Conservation (phyloP, 2,888 invertebrate species). For the Cordilura impudica region DNA sequence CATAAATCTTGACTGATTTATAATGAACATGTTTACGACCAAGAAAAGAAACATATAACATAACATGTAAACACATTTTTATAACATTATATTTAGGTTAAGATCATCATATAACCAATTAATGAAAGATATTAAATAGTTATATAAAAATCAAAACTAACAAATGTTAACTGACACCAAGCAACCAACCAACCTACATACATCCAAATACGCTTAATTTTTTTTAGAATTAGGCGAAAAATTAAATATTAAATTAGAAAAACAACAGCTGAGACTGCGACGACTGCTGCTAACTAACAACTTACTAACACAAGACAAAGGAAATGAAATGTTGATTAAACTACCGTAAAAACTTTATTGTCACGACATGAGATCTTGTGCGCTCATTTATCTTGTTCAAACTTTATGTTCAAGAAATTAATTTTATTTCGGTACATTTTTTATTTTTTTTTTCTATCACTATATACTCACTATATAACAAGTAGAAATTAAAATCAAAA, state of each 20-base stretch:
- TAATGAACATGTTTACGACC: background rate
- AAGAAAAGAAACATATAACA: too few species aligned
- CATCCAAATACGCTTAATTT: background rate
- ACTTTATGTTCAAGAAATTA: constrained; percentile 48
- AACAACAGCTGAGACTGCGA: background rate
- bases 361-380: constrained; percentile 65
- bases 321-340: constrained; percentile 64
- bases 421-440: constrained; percentile 57
- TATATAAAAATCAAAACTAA: background rate
- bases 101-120: constrained; percentile 49
- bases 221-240: constrained; percentile 1
- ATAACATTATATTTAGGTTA: background rate
- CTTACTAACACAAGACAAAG: constrained; percentile 1
- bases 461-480: background rate
- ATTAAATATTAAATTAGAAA: constrained; percentile 20
- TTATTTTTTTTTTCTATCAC: too few species aligned
- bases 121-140: constrained; percentile 31
- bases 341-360: constrained; percentile 74
- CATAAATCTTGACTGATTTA: constrained; percentile 1
- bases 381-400: constrained; percentile 59
- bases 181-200: too few species aligned
- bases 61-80: background rate
- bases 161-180: constrained; percentile 31
- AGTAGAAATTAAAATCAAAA: constrained; percentile 52
- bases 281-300: constrained; percentile 3